phyloP scores from a whole-genome alignment of 2,113 vertebrate species.

The Lucifuga dentata region DNA sequence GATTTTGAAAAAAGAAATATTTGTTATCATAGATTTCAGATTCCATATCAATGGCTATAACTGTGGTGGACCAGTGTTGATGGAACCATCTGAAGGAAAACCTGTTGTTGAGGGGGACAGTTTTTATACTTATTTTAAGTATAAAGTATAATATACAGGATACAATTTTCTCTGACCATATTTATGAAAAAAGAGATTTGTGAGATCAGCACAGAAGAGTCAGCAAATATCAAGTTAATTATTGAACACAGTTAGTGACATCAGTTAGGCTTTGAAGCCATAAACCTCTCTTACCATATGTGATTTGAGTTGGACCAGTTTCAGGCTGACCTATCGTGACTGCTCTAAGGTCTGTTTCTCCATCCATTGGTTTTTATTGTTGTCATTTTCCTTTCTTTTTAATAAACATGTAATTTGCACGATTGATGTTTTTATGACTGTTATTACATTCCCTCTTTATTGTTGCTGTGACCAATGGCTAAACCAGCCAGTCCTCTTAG shows the following conservation, averaged over 20 bases:
- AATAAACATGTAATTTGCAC: slow-evolving; percentile 68
- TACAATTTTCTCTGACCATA: no score
- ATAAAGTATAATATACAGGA: no score
- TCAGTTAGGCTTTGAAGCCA: not conserved
- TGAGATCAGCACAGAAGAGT: slow-evolving; percentile 4
- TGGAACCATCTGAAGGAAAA: no score
- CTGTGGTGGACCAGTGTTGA: no score
- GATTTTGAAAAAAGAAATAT: no score
- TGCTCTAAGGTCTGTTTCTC: slow-evolving; percentile 34
- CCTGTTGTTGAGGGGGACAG: no score
- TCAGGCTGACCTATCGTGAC: slow-evolving; percentile 18
- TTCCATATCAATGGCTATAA: no score
- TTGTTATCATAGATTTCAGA: no score
- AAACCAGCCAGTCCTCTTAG: slow-evolving; percentile 59
- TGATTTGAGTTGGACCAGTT: slow-evolving; percentile 32
- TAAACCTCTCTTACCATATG: slow-evolving; percentile 27
- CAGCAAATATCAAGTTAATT: not conserved
- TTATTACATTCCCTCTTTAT: slow-evolving; percentile 50
- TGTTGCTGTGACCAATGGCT: slow-evolving; percentile 53
- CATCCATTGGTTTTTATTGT: slow-evolving; percentile 43
- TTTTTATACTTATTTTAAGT: no score
- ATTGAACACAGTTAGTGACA: slow-evolving; percentile 19
- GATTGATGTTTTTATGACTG: slow-evolving; percentile 64
- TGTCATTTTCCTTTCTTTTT: slow-evolving; percentile 51
- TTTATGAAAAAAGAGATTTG: not conserved